phyloP scores from a whole-genome alignment of 2,113 vertebrate genomes.

The Epinephelus fuscoguttatus region DNA sequence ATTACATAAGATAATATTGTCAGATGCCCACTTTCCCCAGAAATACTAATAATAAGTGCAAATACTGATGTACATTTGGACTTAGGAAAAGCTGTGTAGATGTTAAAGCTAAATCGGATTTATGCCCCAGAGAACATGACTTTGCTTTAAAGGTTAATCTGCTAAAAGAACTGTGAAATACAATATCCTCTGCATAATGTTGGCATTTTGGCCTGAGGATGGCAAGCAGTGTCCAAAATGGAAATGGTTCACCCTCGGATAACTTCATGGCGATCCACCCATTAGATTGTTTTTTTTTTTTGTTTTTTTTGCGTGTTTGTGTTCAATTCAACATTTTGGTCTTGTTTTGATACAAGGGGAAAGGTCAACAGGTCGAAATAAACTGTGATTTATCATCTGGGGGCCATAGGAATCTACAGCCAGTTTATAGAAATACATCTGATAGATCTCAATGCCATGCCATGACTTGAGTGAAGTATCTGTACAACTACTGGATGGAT shows the following conservation, averaged over 20 bases:
- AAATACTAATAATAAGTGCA: background rate
- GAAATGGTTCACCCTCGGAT: background rate
- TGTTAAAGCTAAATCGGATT: constrained; percentile 2
- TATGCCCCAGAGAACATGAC: background rate
- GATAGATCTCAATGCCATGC: background rate
- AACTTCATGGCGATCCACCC: background rate
- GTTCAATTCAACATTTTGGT: background rate
- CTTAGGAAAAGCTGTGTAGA: background rate
- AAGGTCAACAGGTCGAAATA: background rate
- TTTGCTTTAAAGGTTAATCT: constrained; percentile 8
- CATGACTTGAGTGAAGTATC: too few species aligned
- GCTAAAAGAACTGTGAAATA: background rate
- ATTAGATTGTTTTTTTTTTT: background rate
- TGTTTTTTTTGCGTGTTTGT: background rate
- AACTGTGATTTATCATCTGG: background rate
- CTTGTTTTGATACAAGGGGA: background rate
- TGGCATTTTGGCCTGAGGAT: background rate
- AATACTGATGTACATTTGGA: background rate
- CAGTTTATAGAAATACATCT: background rate
- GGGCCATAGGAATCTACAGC: background rate
- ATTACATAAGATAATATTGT: background rate
- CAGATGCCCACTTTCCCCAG: background rate
- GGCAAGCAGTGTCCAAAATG: constrained; percentile 1
- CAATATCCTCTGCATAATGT: background rate
- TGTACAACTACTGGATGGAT: too few species aligned